Evolutionary conservation across 2,113 vertebrate genomes (phyloP).

Genomic region (Elachura formosa): DNA sequence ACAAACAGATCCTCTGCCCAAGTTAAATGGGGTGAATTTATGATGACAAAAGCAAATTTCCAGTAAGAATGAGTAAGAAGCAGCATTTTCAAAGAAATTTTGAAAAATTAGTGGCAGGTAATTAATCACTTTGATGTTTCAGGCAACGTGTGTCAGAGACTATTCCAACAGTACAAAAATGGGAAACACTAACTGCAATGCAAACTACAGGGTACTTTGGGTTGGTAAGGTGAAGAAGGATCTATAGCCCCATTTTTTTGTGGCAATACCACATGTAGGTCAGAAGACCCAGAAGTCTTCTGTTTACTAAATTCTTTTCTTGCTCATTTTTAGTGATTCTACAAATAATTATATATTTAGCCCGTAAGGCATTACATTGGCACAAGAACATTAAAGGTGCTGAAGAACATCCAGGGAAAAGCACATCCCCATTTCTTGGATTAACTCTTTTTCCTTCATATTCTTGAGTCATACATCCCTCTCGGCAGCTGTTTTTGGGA

Average conservation of each 20-base stretch:
- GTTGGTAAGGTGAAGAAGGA: background rate
- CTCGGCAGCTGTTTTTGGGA: background rate
- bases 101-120: background rate
- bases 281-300: background rate
- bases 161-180: background rate
- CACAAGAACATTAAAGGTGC: background rate
- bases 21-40: constrained; percentile 44
- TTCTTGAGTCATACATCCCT: background rate
- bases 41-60: constrained; percentile 39
- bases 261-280: fast-evolving
- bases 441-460: background rate
- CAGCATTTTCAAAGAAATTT: constrained; percentile 17
- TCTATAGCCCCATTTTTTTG: background rate
- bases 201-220: background rate
- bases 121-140: constrained; percentile 68
- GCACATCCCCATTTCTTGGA: background rate
- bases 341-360: background rate
- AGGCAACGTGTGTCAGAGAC: background rate
- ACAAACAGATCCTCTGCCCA: constrained; percentile 40
- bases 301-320: background rate
- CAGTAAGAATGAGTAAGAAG: constrained; percentile 43
- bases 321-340: background rate
- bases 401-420: background rate
- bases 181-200: background rate
- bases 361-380: background rate